phyloP scores from a whole-genome alignment of 2,113 vertebrate genomes.

The Octodon degus region DNA sequence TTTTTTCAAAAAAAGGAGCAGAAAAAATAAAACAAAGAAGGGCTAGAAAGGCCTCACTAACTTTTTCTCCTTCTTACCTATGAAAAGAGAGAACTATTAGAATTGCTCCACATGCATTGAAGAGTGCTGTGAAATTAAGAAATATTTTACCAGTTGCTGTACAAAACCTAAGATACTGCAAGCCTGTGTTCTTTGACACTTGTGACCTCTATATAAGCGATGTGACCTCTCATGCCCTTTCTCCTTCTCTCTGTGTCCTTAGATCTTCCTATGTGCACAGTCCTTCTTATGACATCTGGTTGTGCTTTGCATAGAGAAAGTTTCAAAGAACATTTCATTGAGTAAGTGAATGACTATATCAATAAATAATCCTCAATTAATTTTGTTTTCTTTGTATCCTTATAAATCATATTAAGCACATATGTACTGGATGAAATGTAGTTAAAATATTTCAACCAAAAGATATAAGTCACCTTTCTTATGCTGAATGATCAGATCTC shows the following conservation, averaged over 20 bases:
- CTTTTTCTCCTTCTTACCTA: slow-evolving; percentile 50
- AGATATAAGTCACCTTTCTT: background rate
- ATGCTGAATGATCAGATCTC: background rate
- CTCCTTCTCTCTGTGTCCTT: background rate
- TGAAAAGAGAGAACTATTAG: slow-evolving; percentile 44
- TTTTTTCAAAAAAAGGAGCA: no score
- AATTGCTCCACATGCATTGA: background rate
- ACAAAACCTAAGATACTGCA: background rate
- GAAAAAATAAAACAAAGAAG: no score
- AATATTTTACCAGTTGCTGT: background rate
- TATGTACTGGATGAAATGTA: background rate
- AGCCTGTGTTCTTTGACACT: background rate
- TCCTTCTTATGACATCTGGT: background rate
- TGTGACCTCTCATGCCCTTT: no score
- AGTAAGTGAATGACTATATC: background rate
- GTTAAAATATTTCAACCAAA: background rate
- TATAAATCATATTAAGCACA: background rate
- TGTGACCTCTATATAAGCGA: background rate
- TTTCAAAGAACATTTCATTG: background rate
- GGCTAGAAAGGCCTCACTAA: slow-evolving; percentile 22
- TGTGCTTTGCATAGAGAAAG: background rate
- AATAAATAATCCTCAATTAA: background rate
- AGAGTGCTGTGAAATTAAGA: background rate
- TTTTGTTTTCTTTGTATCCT: background rate
- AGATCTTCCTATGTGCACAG: background rate